Percentiles rank a stretch among this genome's conserved stretches.
phyloP scores from a whole-genome alignment of 2,797 vertebrate species.

The Schizopygopsis pylzovi region DNA sequence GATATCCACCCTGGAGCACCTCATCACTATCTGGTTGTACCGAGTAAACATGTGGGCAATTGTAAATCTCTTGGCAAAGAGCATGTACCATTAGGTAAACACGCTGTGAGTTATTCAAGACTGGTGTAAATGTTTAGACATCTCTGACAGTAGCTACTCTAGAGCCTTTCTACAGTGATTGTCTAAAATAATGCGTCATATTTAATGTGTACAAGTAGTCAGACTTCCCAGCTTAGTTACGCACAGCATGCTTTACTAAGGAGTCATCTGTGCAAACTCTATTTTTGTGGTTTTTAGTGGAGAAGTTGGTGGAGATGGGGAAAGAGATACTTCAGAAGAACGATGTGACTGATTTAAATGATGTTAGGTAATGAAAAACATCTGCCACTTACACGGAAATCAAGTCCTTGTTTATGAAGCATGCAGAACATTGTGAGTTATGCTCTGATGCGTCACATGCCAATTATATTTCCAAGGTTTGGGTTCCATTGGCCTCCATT shows the following conservation, averaged over 20 bases:
- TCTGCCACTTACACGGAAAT: slow-evolving; percentile 5
- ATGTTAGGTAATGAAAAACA: slow-evolving; percentile 82
- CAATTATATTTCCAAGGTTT: slow-evolving; percentile 79
- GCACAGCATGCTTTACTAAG: background rate
- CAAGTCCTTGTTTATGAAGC: background rate
- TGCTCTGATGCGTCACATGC: background rate
- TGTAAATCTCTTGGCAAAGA: slow-evolving; percentile 88
- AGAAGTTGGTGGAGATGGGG: slow-evolving; percentile 87
- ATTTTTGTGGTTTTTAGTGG: slow-evolving; percentile 77
- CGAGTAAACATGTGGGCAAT: slow-evolving; percentile 89
- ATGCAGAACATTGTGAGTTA: background rate
- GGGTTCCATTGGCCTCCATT: slow-evolving; percentile 98
- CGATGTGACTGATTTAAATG: slow-evolving; percentile 83
- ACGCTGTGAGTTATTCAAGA: background rate
- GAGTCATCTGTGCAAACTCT: background rate
- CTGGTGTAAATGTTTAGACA: slow-evolving; percentile 2
- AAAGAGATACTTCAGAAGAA: slow-evolving; percentile 88
- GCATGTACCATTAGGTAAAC: slow-evolving; percentile 85
- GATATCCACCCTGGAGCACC: slow-evolving; percentile 91
- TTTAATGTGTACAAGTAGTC: slow-evolving; percentile 8
- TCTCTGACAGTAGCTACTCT: background rate
- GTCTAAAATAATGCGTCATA: background rate
- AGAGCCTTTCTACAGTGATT: slow-evolving; percentile 5
- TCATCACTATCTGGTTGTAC: slow-evolving; percentile 94
- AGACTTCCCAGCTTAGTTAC: background rate